These are phyloP conservation scores for Laticauda laticaudata DNA, from an alignment of 2,113 vertebrate species.

Conservation along the genomic window DNA sequence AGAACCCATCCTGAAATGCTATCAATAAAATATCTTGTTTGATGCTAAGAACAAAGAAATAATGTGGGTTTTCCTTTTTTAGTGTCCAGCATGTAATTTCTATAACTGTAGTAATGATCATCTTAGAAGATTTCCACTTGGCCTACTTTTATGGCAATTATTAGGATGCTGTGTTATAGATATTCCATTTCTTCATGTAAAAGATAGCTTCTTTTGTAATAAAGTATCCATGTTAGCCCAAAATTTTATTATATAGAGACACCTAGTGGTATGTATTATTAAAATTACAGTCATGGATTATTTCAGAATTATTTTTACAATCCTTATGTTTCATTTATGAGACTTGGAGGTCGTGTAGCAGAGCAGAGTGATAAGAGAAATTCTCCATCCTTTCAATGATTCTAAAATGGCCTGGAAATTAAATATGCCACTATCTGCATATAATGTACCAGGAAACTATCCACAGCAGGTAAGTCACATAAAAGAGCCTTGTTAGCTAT, in stretches of 20 bases:
- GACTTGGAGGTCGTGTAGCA: accelerated
- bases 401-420: background rate
- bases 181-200: accelerated
- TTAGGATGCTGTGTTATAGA: background rate
- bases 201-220: accelerated
- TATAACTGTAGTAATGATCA: conserved; percentile 20
- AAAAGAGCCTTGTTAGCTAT: background rate
- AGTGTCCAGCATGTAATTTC: conserved; percentile 3
- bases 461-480: background rate
- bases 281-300: background rate
- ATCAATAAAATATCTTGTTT: background rate
- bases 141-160: background rate
- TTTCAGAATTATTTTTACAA: accelerated
- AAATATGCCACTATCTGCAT: background rate
- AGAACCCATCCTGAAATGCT: background rate
- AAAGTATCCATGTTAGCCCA: background rate
- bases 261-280: conserved; percentile 54
- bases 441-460: background rate
- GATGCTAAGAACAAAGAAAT: conserved; percentile 5
- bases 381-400: background rate
- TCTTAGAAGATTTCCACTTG: background rate
- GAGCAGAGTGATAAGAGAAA: background rate
- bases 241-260: conserved; percentile 57
- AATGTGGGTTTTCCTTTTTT: background rate
- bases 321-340: background rate